Percentiles rank a stretch among this genome's conserved stretches.
Conservation (phyloP, 2,797 vertebrate genomes). For the Pseudotriccus pelzelni region DNA sequence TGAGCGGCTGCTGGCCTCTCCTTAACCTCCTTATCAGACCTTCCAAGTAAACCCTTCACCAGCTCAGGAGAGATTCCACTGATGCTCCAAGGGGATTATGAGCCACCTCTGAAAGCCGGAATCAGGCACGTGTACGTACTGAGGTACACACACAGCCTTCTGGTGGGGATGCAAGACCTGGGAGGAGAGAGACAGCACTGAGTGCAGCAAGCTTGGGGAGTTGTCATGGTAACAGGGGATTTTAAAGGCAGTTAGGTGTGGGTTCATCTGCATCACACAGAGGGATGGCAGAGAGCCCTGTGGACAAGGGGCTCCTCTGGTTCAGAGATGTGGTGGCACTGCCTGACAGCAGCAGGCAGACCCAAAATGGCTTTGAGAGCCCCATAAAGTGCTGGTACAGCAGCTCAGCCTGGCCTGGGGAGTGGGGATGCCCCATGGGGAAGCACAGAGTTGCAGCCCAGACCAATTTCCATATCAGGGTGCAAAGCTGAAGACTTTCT, state of each 20-base stretch:
- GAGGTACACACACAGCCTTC: not conserved
- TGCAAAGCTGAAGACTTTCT: accelerated
- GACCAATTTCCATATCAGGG: not conserved
- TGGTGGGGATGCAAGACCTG: not conserved
- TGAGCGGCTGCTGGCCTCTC: not conserved
- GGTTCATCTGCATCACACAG: accelerated
- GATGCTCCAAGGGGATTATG: not conserved
- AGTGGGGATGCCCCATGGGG: not conserved
- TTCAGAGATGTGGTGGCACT: not conserved
- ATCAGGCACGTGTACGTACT: accelerated
- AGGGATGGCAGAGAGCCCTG: not conserved
- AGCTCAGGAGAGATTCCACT: not conserved
- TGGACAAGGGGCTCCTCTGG: not conserved
- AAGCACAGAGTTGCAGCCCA: not conserved
- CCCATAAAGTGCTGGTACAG: not conserved
- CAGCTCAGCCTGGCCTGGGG: not conserved
- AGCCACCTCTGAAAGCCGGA: not conserved
- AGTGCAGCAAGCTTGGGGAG: not conserved
- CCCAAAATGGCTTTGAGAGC: not conserved
- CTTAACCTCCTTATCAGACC: not conserved
- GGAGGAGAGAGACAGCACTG: not conserved
- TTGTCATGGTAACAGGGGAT: not conserved
- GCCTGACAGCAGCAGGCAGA: not conserved
- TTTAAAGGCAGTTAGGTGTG: not conserved
- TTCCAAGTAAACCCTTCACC: not conserved